Evolutionary conservation across 2,113 vertebrate genomes (phyloP), one percentile per base, ranked within the genome.

Genomic region (Pyxicephalus adspersus): DNA sequence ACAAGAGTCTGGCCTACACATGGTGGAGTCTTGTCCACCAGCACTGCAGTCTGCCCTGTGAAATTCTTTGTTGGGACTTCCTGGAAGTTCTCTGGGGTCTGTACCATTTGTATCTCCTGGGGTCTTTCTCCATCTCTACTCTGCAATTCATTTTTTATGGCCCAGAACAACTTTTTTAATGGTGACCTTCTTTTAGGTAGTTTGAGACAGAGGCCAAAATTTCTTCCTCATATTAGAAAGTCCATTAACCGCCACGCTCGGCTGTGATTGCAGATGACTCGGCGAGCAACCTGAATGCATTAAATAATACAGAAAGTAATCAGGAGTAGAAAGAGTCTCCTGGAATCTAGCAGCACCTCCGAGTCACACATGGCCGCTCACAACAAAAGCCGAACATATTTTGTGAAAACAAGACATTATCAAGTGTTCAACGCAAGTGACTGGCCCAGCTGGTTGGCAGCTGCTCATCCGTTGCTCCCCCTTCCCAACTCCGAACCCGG

Each of bases 321-420:
- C 76, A 79, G 64, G 60, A 81, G 28, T 31, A 73, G 52, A 52
- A 81, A 73, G 45, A 65, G 58, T 55, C 68, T 74, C 68, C 51
- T 74, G 64, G 79, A 81, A 65, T 54, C 38, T 55, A 1, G 79
- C 26, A 70, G 70, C 79, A 81, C 79, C 79, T 81, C 70, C 38
- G 70, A 74, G 79, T 81, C 79, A 81, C 79, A 81, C 79, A 74
- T 51, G 70, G 79, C 60, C 45, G 79, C 20, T 26, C 61, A 23
- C 79, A 81, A 74, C 72, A 74, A 81, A 65, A 74, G 70, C 51
- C 64, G 70, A 81, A 81, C 79, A 81, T 81, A 81, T 81, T 81
- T 81, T 74, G 79, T 17, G 79, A 81, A 81, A 81, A 63, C 79
- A 77, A 83, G 75, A 83, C 66, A 77, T 83, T 77, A 83, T 76